Evolutionary conservation across 2,113 vertebrate species (phyloP).

Genomic region (Craseonycteris thonglongyai): DNA sequence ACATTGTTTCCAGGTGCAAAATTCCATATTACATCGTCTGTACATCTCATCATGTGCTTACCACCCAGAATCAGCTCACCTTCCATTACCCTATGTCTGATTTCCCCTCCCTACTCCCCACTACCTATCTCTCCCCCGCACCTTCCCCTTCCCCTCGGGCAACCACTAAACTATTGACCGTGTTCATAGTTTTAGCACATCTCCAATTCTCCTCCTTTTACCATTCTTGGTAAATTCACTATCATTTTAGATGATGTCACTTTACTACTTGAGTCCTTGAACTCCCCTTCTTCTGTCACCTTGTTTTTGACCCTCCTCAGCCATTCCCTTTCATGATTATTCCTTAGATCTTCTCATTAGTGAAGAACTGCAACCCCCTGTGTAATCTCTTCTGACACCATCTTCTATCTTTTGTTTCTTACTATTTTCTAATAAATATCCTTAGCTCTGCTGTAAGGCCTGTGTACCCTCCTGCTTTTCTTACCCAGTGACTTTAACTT

Average conservation of each 20-base stretch:
- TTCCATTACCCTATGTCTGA: too few species aligned
- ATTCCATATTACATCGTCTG: too few species aligned
- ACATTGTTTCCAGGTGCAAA: too few species aligned
- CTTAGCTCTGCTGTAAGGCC: not conserved
- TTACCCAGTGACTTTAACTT: not conserved
- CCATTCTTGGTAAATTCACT: not conserved
- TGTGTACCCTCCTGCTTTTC: not conserved
- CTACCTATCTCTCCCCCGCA: too few species aligned
- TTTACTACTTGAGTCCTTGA: not conserved
- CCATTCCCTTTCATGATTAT: too few species aligned
- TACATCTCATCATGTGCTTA: too few species aligned
- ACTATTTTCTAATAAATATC: not conserved
- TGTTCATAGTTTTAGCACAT: too few species aligned
- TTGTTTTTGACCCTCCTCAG: not conserved
- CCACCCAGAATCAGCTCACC: too few species aligned
- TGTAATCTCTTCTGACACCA: not conserved
- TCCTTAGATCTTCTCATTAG: not conserved
- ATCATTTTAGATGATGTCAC: not conserved
- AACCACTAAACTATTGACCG: too few species aligned
- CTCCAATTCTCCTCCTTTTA: not conserved
- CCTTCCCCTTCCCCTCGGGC: too few species aligned
- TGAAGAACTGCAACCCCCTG: not conserved
- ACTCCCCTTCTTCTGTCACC: not conserved
- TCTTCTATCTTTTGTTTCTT: not conserved
- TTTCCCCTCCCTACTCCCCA: too few species aligned